Conservation (phyloP, 92 coral and sea anemone genomes). For the Epizoanthus scotinus region DNA sequence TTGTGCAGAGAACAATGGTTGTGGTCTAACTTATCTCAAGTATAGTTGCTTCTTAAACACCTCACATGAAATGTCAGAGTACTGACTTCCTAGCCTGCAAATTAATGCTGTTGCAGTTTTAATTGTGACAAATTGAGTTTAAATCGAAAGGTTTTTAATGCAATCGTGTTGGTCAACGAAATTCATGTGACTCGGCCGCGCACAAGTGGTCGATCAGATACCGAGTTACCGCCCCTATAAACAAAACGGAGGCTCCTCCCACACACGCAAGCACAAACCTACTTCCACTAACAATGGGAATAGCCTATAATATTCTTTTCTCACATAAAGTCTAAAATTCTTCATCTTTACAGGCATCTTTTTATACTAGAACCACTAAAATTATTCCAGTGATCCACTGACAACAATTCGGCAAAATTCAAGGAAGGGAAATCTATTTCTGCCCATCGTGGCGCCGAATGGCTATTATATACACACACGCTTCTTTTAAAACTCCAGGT, state of each 20-base stretch:
- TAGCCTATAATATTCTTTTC: no score
- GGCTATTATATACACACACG: no score
- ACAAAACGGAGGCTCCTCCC: not conserved
- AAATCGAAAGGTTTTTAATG: slow-evolving; percentile 26
- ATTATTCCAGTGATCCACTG: no score
- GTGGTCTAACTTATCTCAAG: slow-evolving; percentile 4
- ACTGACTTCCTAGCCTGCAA: not conserved
- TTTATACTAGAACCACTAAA: no score
- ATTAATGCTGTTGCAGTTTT: not conserved
- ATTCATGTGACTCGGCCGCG: not conserved
- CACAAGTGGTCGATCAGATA: slow-evolving; percentile 5
- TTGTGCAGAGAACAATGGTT: not conserved
- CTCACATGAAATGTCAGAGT: slow-evolving; percentile 23
- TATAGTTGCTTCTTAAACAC: not conserved
- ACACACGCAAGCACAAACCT: not conserved
- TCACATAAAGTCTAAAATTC: no score
- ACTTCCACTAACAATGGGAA: not conserved
- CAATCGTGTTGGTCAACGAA: not conserved
- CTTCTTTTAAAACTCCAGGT: no score
- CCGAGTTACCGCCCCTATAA: slow-evolving; percentile 27
- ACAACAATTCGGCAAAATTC: no score
- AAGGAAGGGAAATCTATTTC: not conserved
- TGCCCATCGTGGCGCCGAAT: not conserved
- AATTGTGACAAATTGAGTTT: slow-evolving; percentile 44
- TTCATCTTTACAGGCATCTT: no score